Conservation (phyloP, 2,113 vertebrate genomes). For the Xenotilapia leptura region DNA sequence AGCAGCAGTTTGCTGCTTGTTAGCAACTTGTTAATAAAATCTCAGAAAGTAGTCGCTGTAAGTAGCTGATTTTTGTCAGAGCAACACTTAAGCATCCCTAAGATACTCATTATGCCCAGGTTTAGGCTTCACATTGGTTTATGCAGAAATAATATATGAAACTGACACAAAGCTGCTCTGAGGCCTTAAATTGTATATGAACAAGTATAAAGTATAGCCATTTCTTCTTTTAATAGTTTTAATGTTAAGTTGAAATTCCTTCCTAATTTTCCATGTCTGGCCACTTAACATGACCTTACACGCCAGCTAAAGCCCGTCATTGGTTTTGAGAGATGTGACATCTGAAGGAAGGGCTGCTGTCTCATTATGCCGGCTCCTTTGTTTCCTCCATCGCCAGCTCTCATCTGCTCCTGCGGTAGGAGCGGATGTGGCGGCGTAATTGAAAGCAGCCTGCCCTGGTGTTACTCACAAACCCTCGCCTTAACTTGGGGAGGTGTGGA, state of each 20-base stretch:
- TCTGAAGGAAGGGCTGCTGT: neutral
- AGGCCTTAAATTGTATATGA: neutral
- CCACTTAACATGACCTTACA: neutral
- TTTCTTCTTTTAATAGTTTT: neutral
- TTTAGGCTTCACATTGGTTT: neutral
- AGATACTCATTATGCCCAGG: neutral
- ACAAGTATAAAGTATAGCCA: neutral
- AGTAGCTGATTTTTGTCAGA: neutral
- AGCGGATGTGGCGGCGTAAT: slow-evolving; percentile 59
- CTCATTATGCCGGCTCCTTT: neutral
- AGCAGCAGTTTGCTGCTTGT: neutral
- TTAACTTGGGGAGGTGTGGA: slow-evolving; percentile 34
- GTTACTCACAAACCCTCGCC: slow-evolving; percentile 68
- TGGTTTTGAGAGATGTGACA: neutral
- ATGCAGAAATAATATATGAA: neutral
- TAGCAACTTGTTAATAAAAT: neutral
- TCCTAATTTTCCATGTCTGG: neutral
- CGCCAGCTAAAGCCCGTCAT: neutral
- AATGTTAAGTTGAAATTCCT: neutral
- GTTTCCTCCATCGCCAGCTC: neutral
- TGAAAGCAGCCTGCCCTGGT: slow-evolving; percentile 78
- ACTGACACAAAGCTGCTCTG: neutral
- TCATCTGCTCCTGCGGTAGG: neutral
- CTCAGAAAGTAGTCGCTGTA: neutral
- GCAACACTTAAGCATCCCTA: neutral